Percentiles rank a stretch among this genome's conserved stretches.
phyloP scores from a whole-genome alignment of 2,113 vertebrate species.

The Tretioscincus oriximinensis region DNA sequence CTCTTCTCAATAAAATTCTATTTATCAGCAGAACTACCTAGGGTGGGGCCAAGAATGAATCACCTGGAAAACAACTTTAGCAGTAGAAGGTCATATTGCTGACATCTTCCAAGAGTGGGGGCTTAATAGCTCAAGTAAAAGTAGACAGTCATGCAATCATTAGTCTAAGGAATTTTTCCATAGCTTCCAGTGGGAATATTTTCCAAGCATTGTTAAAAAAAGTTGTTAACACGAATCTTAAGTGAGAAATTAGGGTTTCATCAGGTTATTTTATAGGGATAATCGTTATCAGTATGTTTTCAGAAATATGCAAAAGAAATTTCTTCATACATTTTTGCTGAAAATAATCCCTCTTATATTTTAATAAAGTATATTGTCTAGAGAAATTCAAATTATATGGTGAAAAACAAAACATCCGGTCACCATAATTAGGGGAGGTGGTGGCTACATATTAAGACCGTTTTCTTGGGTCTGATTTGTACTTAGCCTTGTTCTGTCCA shows the following conservation, averaged over 20 bases:
- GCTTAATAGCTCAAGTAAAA: neutral
- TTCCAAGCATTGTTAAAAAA: neutral
- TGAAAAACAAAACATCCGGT: neutral
- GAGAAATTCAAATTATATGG: no score
- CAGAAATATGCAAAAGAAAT: neutral
- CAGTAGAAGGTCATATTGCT: neutral
- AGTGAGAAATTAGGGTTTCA: neutral
- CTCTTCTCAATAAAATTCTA: neutral
- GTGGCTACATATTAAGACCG: no score
- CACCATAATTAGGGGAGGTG: no score
- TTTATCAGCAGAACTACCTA: neutral
- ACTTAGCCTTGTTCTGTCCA: no score
- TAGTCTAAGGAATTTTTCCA: neutral
- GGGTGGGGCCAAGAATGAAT: slow-evolving; percentile 15
- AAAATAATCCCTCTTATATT: neutral
- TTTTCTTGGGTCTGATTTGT: no score
- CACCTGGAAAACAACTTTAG: neutral
- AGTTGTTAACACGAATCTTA: neutral
- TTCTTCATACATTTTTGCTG: no score
- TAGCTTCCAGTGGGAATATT: neutral
- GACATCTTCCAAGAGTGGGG: neutral
- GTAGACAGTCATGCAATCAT: neutral
- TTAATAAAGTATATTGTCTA: neutral
- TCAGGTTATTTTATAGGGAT: neutral
- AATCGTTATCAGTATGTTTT: neutral